Base-by-base conservation (phyloP, 2,113 vertebrate species). In the Ascaphus truei region DNA sequence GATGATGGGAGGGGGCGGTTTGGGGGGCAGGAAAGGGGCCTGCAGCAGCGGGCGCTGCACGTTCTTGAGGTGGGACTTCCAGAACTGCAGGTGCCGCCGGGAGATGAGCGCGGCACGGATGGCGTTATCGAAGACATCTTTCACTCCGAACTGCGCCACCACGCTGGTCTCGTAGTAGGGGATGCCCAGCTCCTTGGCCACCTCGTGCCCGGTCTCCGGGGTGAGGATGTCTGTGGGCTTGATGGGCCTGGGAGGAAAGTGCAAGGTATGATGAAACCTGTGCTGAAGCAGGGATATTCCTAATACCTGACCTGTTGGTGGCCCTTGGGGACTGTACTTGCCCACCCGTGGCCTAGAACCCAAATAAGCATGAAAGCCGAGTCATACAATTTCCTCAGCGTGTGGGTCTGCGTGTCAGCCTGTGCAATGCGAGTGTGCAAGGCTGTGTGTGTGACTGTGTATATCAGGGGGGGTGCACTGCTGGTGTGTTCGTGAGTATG, bases 151-250 rank as follows among this genome's bases (percentile, higher is more conserved):
- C 83, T 95, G 93, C 3, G 93, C 94, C 22, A 96, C 94, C 51
- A 96, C 92, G 48, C 94, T 96, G 71, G 92, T 96, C 84, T 96
- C 94, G 1, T 90, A 96, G 83, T 96, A 96, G 0, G 93, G 94
- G 22, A 95, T 84, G 2, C 93, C 94, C 73, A 95, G 88, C 72
- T 96, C 94, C 79, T 93, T 93, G 61, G 93, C 94, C 66, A 95
- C 93, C 75, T 96, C 93, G 0, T 95, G 94, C 1, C 94, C 94
- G 9, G 85, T 84, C 75, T 96, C 94, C 0, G 94, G 94, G 0
- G 92, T 88, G 36, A 96, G 89, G 74, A 95, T 96, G 64, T 96
- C 94, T 0, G 92, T 90, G 15, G 93, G 89, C 64, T 95, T 95
- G 77, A 96, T 94, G 76, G 93, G 91, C 87, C 94, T 96, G 22